phyloP scores from a whole-genome alignment of 1,140 invertebrate genomes.

The Radopholus similis region DNA sequence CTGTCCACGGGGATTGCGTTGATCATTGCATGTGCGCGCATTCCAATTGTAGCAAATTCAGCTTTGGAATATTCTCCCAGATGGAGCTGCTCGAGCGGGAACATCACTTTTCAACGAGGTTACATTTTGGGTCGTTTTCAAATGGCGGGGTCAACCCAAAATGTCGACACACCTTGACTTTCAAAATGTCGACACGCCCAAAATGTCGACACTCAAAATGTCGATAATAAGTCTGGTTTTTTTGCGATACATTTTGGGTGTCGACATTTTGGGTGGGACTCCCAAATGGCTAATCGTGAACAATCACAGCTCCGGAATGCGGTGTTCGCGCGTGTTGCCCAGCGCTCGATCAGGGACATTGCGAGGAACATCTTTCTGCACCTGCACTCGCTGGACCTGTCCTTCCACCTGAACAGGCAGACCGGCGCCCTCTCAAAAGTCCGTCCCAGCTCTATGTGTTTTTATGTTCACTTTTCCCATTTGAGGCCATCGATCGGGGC shows the following conservation, averaged over 20 bases:
- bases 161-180: not conserved
- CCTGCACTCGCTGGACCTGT: constrained; percentile 86
- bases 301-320: constrained; percentile 75
- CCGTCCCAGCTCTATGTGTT: not conserved
- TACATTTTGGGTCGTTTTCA: not conserved
- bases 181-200: not conserved
- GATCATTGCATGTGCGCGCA: constrained; percentile 26
- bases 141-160: not conserved
- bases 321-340: constrained; percentile 95
- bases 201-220: not conserved
- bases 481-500: constrained; percentile 66
- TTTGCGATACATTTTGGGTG: not conserved
- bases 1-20: constrained; percentile 24
- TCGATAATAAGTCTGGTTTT: not conserved
- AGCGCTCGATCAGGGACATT: constrained; percentile 88
- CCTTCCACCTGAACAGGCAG: constrained; percentile 87
- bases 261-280: not conserved
- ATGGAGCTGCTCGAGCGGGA: constrained; percentile 83
- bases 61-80: constrained; percentile 64
- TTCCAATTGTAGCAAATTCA: constrained; percentile 1
- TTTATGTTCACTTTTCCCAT: not conserved
- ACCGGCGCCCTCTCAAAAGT: constrained; percentile 80
- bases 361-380: constrained; percentile 94
- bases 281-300: not conserved
- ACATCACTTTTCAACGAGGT: constrained; percentile 85